These are phyloP conservation scores for Drosophila imparisetae DNA, from an alignment of 2,888 invertebrate species.

Conservation along the genomic window DNA sequence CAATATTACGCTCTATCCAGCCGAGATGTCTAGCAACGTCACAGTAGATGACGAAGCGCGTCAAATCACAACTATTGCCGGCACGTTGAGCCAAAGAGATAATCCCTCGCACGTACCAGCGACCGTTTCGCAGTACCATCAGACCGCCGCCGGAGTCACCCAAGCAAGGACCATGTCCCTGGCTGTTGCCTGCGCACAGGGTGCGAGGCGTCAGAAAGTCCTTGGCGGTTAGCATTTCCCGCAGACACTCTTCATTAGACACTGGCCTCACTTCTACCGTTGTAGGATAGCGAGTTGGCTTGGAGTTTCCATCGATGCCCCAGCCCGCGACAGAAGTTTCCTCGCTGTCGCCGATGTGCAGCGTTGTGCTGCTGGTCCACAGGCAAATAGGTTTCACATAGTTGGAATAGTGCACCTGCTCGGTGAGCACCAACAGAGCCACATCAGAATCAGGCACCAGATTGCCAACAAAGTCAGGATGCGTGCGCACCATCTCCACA, in stretches of 20 bases:
- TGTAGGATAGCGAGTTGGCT: constrained; percentile 58
- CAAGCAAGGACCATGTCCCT: constrained; percentile 81
- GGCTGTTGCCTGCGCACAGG: constrained; percentile 77
- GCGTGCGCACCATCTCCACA: constrained; percentile 73
- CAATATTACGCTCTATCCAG: constrained; percentile 85
- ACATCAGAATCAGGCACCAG: constrained; percentile 59
- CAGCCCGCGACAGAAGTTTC: constrained; percentile 86
- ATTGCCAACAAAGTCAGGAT: constrained; percentile 83
- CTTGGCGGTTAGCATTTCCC: constrained; percentile 58
- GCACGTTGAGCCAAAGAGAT: constrained; percentile 84
- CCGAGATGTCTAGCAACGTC: constrained; percentile 86
- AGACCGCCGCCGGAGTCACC: constrained; percentile 88
- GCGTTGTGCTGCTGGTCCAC: constrained; percentile 72
- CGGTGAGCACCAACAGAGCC: constrained; percentile 50
- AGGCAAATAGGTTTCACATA: constrained; percentile 80
- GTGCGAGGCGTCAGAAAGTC: constrained; percentile 73
- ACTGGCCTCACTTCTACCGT: constrained; percentile 59
- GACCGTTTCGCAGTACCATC: constrained; percentile 83
- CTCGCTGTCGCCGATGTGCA: constrained; percentile 80
- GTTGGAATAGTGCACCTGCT: constrained; percentile 36
- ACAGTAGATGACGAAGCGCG: constrained; percentile 87
- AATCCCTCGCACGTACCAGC: constrained; percentile 85
- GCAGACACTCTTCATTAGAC: constrained; percentile 55
- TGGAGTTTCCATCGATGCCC: constrained; percentile 83
- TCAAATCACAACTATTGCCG: constrained; percentile 86